Conservation (phyloP, 2,888 invertebrate genomes). For the Tanypteryx hageni region DNA sequence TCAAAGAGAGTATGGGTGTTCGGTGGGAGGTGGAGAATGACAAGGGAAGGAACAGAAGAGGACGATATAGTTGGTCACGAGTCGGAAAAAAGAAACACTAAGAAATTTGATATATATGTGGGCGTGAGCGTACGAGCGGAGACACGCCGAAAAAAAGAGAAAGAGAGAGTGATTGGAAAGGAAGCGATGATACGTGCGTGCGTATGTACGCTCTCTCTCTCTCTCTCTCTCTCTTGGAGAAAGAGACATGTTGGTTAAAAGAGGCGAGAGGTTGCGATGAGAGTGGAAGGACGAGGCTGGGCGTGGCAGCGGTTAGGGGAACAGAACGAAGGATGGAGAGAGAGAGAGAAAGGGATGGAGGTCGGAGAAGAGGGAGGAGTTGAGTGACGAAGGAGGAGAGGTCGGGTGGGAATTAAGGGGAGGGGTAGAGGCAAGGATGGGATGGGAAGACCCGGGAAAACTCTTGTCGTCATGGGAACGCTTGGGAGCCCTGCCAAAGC, state of each 20-base stretch:
- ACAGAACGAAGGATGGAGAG: neutral
- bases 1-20: neutral
- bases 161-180: neutral
- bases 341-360: neutral
- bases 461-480: slow-evolving; percentile 64
- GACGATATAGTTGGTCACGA: neutral
- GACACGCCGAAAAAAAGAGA: neutral
- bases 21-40: neutral
- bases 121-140: neutral
- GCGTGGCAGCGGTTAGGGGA: slow-evolving; percentile 10
- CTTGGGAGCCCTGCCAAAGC: slow-evolving; percentile 63
- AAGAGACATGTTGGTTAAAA: neutral
- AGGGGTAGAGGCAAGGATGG: slow-evolving; percentile 19
- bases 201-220: neutral
- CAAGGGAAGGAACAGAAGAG: neutral
- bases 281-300: neutral
- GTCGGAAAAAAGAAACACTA: neutral
- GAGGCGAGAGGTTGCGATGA: neutral
- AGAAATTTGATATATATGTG: neutral
- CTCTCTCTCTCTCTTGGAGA: too few species aligned
- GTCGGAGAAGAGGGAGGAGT: neutral
- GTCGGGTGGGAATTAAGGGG: neutral
- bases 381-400: neutral
- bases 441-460: slow-evolving; percentile 52
- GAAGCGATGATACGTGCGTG: neutral